Evolutionary conservation across 2,888 invertebrate species (phyloP).

Genomic region (Aleiodes alternator): DNA sequence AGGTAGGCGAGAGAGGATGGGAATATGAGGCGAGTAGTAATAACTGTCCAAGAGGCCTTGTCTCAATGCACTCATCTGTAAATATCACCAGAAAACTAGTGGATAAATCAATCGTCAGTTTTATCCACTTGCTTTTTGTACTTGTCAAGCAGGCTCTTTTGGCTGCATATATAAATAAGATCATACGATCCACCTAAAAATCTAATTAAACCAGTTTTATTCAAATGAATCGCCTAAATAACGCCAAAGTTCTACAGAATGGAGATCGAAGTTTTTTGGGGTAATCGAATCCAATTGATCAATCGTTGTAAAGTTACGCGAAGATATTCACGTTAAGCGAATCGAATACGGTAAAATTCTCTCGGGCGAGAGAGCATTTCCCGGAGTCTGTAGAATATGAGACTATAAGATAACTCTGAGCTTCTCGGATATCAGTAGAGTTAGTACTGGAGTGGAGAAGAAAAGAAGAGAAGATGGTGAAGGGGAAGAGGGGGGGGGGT

Average conservation of each 20-base stretch:
- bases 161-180: neutral
- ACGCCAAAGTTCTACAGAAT: neutral
- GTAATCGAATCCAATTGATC: slow-evolving; percentile 28
- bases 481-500: neutral
- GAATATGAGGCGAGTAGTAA: slow-evolving; percentile 60
- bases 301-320: slow-evolving; percentile 30
- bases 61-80: slow-evolving; percentile 63
- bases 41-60: slow-evolving; percentile 63
- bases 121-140: neutral
- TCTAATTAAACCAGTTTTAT: neutral
- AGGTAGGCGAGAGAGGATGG: slow-evolving; percentile 46
- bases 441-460: slow-evolving; percentile 15
- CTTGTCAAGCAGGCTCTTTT: neutral
- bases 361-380: slow-evolving; percentile 13
- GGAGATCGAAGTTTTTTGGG: neutral
- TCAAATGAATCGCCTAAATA: neutral
- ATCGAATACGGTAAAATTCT: slow-evolving; percentile 36
- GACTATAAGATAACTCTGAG: slow-evolving; percentile 34
- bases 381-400: slow-evolving; percentile 28
- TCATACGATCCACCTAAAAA: too few species aligned
- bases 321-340: slow-evolving; percentile 20
- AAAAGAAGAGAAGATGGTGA: neutral
- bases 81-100: slow-evolving; percentile 63
- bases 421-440: slow-evolving; percentile 36
- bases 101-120: slow-evolving; percentile 69